Evolutionary conservation across 2,797 vertebrate species (phyloP), one percentile per base, ranked within the genome.

Genomic region (Neostethus bicornis): DNA sequence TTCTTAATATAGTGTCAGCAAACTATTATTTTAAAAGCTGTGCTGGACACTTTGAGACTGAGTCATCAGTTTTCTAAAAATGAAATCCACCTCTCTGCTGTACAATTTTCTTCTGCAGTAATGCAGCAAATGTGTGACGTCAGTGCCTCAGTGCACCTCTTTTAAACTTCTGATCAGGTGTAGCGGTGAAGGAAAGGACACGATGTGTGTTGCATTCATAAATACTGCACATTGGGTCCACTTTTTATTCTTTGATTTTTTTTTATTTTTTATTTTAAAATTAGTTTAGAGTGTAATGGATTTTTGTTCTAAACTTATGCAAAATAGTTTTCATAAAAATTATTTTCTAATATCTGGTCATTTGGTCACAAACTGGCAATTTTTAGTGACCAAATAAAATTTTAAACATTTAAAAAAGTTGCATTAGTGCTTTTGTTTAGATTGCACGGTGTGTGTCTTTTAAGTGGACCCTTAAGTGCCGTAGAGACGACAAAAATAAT

Each of bases 61-160:
- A 83, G 61, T 82, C 59, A 64, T 62, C 29, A 26, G 0, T 29
- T 67, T 51, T 42, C 4, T 14, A 2, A 24, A 59, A 28, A 50
- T 69, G 49, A 31, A 63, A 77, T 28, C 55, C 11, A 58, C 62
- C 55, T 73, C 66, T 51, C 8, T 76, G 64, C 41, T 77, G 66
- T 66, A 73, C 51, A 66, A 23, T 14, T 65, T 51, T 67, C 53
- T 62, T 64, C 81, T 83, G 85, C 77, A 81, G 79, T 84, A 79
- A 85, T 88, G 85, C 89, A 87, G 77, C 82, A 88, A 82, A 84
- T 47, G 35, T 29, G 70, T 91, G 84, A 91, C 87, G 73, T 92
- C 88, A 90, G 69, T 66, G 67, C 58, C 42, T 82, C 73, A 70
- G 78, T 81, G 88, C 77, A 61, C 73, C 57, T 70, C 72, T 59